Base-by-base conservation (phyloP, 2,888 invertebrate genomes). In the Heliothis peltigera region DNA sequence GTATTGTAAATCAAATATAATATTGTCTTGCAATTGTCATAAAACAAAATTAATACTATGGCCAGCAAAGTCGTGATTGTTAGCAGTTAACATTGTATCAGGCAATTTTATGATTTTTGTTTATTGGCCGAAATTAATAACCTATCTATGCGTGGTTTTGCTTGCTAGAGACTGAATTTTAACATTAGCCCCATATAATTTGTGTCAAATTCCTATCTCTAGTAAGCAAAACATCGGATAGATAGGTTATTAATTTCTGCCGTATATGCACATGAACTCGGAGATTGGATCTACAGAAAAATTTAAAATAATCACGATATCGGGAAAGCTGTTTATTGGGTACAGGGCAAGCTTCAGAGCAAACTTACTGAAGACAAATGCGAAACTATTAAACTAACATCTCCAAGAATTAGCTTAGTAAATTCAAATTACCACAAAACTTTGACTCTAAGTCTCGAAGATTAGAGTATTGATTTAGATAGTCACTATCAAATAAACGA, bases 271-370 rank as follows among this genome's bases (percentile, higher is more conserved):
- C 12, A 35, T 49, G 21, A 0, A 15, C 4, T 4, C 22, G 43
- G 18, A n/a, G 35, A 17, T 25, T 18, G 18, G 15, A 28, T 0
- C 15, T 22, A 43, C 44, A 49, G 39, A 51, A 0, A 17, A 55
- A 55, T 68, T 44, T 17, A 19, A 64, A 71, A 55, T 55, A 22
- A 63, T 55, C 39, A 62, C 49, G 54, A 63, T 47, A 55, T 46
- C 63, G 49, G 49, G 49, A 32, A 49, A 21, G 28, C 39, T 44
- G 17, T 54, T 70, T 39, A 61, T 48, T 53, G 21, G 47, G 17
- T 47, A 42, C 6, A 47, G 7, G n/a, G 18, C 28, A 47, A 1
- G n/a, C 6, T 22, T 17, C 21, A 15, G 44, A 28, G 8, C 22
- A 55, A 49, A 42, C 15, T 12, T 42, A 46, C 35, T 17, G 39